phyloP scores from a whole-genome alignment of 2,797 vertebrate species.

The Otolemur crassicaudatus region DNA sequence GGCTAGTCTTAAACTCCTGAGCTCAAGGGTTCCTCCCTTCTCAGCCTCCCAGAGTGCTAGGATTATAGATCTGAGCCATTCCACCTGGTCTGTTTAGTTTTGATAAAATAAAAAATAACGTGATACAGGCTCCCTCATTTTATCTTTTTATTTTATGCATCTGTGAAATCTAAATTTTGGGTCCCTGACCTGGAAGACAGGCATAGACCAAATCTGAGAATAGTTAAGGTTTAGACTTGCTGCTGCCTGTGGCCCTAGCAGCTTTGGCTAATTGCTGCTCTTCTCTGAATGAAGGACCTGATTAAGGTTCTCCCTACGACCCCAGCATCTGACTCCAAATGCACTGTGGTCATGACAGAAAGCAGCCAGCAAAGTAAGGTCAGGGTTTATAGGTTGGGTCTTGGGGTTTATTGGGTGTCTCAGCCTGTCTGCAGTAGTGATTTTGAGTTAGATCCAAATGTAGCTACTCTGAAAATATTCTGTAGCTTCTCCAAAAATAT shows the following conservation, averaged over 20 bases:
- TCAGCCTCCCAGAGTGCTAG: not conserved
- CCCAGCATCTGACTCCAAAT: not conserved
- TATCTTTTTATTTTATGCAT: not conserved
- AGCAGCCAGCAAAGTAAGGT: not conserved
- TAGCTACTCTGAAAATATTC: not conserved
- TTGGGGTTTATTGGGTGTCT: not conserved
- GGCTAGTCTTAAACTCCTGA: not conserved
- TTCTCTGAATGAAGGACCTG: not conserved
- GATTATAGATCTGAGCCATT: not conserved
- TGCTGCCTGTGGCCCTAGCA: not conserved
- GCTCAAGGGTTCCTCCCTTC: not conserved
- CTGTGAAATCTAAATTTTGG: not conserved
- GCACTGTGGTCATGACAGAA: not conserved
- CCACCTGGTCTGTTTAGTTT: not conserved
- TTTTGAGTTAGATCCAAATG: not conserved
- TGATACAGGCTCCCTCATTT: not conserved
- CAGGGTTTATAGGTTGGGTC: not conserved
- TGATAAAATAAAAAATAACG: not conserved
- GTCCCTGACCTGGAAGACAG: not conserved
- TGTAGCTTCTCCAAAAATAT: not conserved
- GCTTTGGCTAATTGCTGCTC: not conserved
- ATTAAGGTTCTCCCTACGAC: rapidly evolving
- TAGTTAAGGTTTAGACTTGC: not conserved
- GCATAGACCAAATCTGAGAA: not conserved
- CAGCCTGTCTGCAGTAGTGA: not conserved